These are phyloP conservation scores for Apodemia mormo DNA, from an alignment of 2,888 invertebrate genomes.

Conservation along the genomic window DNA sequence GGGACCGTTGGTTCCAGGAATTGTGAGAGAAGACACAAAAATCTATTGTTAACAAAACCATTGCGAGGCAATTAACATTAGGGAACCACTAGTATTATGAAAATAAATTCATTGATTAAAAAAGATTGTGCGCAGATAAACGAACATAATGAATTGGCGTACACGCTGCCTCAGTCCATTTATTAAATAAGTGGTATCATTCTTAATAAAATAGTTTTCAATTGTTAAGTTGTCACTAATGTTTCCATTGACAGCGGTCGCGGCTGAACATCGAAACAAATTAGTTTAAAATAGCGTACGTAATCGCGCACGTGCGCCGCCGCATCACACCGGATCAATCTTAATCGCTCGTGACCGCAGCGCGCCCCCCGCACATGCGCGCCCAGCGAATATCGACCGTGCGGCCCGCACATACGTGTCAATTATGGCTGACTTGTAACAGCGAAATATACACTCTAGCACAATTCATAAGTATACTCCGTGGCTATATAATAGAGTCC, in stretches of 20 bases:
- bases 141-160: too few relatives aligned
- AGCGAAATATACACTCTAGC: not conserved
- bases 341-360: constrained; percentile 61
- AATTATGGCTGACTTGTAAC: not conserved
- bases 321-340: constrained; percentile 64
- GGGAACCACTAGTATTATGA: too few relatives aligned
- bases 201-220: constrained; percentile 1
- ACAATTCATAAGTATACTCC: not conserved
- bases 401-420: not conserved
- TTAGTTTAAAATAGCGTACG: constrained; percentile 33
- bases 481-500: not conserved
- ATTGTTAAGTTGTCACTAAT: constrained; percentile 17
- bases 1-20: too few relatives aligned
- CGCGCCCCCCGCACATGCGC: not conserved
- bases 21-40: too few relatives aligned
- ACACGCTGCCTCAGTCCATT: not conserved
- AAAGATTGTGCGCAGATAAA: too few relatives aligned
- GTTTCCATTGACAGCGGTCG: constrained; percentile 25
- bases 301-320: constrained; percentile 37
- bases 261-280: constrained; percentile 36
- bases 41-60: too few relatives aligned
- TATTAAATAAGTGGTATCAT: not conserved
- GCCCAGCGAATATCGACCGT: not conserved
- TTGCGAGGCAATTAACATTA: too few relatives aligned
- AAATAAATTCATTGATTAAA: too few relatives aligned